phyloP scores from a whole-genome alignment of 2,888 invertebrate species.

The Antheraea assamensis region DNA sequence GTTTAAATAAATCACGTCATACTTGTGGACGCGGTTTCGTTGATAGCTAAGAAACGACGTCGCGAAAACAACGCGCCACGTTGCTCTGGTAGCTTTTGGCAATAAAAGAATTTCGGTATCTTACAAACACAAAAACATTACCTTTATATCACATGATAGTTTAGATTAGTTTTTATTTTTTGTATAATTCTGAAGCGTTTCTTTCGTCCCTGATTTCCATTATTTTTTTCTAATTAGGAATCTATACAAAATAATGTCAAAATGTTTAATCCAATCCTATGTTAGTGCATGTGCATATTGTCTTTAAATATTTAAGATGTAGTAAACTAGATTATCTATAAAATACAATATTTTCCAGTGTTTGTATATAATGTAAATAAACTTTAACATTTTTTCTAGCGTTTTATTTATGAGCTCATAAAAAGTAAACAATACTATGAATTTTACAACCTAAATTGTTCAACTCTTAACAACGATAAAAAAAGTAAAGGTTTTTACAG shows the following conservation, averaged over 20 bases:
- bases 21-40: too few relatives aligned
- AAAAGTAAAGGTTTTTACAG: neutral
- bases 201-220: neutral
- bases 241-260: neutral
- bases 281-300: neutral
- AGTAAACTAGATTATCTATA: constrained; percentile 16
- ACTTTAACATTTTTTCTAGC: constrained; percentile 32
- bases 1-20: too few relatives aligned
- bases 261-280: neutral
- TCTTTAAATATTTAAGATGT: neutral
- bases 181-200: neutral
- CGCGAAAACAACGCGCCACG: too few relatives aligned
- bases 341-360: constrained; percentile 36
- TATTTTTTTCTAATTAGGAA: neutral
- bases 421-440: neutral
- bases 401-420: neutral
- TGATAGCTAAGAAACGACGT: too few relatives aligned
- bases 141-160: too few relatives aligned
- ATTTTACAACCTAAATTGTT: neutral
- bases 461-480: too few relatives aligned
- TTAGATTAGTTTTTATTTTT: neutral
- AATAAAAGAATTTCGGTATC: too few relatives aligned
- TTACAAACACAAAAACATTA: too few relatives aligned
- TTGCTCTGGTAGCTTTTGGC: too few relatives aligned
- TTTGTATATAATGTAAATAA: constrained; percentile 56